Percentiles rank a stretch among this genome's conserved stretches.
These are phyloP conservation scores for Agrilus mali DNA, from an alignment of 2,888 invertebrate species.

Conservation along the genomic window DNA sequence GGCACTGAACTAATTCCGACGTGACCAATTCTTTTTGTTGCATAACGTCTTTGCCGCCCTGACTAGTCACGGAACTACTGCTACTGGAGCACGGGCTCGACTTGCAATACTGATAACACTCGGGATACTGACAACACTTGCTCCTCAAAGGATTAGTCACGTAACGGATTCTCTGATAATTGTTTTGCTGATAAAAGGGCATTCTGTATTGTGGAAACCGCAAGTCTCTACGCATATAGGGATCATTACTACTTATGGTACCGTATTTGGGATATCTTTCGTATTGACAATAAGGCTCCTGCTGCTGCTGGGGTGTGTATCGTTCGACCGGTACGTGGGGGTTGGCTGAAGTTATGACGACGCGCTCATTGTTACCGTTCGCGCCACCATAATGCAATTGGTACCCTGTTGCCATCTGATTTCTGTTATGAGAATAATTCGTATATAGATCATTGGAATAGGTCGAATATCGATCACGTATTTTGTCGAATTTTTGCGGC, in stretches of 20 bases:
- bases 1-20: constrained; percentile 4
- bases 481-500: constrained; percentile 25
- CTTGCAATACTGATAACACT: constrained; percentile 28
- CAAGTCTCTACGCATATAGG: constrained; percentile 45
- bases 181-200: constrained; percentile 32
- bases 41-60: constrained; percentile 25
- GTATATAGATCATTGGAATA: constrained; percentile 14
- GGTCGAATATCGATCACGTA: constrained; percentile 18
- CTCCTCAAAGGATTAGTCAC: constrained; percentile 28
- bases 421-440: constrained; percentile 15
- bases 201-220: constrained; percentile 43
- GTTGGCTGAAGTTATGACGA: constrained; percentile 48
- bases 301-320: constrained; percentile 52
- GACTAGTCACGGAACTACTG: constrained; percentile 36
- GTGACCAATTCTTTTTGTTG: constrained; percentile 17
- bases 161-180: constrained; percentile 29
- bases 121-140: constrained; percentile 32
- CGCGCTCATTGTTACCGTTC: constrained; percentile 12
- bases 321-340: constrained; percentile 61
- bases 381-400: constrained; percentile 14
- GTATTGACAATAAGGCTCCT: constrained; percentile 43
- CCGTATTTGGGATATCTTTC: constrained; percentile 25
- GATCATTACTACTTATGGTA: constrained; percentile 34
- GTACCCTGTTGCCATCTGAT: constrained; percentile 7
- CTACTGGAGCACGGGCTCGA: constrained; percentile 40